A percentile compares a stretch with the other conserved stretches of the same genome.
Evolutionary conservation across 2,113 vertebrate species (phyloP).

Genomic region (Strix aluco): DNA sequence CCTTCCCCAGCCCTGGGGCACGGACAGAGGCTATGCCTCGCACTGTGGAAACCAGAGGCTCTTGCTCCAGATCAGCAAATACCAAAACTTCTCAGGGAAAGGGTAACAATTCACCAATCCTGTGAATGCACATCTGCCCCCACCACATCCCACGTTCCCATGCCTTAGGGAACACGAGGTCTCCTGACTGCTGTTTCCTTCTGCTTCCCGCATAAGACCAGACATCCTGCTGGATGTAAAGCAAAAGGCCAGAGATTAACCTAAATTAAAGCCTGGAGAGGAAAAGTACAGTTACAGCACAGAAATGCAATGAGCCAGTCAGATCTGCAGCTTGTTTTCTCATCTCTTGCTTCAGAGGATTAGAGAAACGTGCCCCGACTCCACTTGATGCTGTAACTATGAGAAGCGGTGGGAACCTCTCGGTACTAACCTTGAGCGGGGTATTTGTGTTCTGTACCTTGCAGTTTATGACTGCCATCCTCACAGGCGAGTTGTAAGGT

Average conservation of each 20-base stretch:
- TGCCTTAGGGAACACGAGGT: rapidly evolving
- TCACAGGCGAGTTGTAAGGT: neutral
- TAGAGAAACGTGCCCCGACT: neutral
- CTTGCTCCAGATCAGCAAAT: neutral
- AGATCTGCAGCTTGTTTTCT: neutral
- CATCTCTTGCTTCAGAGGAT: neutral
- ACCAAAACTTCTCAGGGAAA: neutral
- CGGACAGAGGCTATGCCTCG: rapidly evolving
- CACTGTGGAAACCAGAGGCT: neutral
- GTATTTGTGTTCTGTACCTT: neutral
- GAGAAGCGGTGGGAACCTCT: neutral
- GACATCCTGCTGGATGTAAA: no score
- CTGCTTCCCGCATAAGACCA: neutral
- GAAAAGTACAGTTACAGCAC: neutral
- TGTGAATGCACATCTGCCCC: rapidly evolving
- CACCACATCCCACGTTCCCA: rapidly evolving
- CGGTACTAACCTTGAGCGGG: neutral
- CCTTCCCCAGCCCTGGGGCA: neutral
- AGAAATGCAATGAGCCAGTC: neutral
- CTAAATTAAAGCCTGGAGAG: neutral
- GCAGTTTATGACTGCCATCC: neutral
- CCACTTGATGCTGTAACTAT: neutral
- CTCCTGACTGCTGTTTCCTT: neutral
- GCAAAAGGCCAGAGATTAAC: neutral
- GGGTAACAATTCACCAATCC: no score